Conservation (phyloP, 2,113 vertebrate species). For the Daubentonia madagascariensis region DNA sequence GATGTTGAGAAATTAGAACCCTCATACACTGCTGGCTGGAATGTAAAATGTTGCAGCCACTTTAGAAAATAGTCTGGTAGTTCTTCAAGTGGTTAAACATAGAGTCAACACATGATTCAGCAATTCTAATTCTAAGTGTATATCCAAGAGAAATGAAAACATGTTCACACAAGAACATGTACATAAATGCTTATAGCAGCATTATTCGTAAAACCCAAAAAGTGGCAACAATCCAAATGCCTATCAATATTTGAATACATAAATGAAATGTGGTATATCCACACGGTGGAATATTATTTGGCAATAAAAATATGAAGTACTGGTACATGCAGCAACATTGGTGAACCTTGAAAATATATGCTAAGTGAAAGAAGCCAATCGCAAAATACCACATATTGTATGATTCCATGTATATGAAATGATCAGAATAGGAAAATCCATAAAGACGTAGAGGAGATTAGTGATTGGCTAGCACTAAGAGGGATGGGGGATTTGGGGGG, state of each 20-base stretch:
- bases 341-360: not conserved
- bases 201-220: not conserved
- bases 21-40: not conserved
- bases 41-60: not conserved
- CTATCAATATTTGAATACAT: not conserved
- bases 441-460: not conserved
- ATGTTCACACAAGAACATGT: not conserved
- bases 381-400: not conserved
- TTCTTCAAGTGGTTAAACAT: not conserved
- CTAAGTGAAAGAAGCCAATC: not conserved
- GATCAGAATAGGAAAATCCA: not conserved
- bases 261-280: not conserved
- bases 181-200: not conserved
- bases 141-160: not conserved
- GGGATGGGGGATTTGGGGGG: not conserved
- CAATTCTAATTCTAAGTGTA: not conserved
- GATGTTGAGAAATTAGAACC: not conserved
- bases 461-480: not conserved
- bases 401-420: constrained; percentile 1
- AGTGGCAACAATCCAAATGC: not conserved
- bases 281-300: not conserved
- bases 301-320: not conserved
- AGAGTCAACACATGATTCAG: not conserved
- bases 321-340: not conserved
- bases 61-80: not conserved